These are phyloP conservation scores for Halcyon chelicuti DNA, from an alignment of 2,797 vertebrate genomes.

Conservation along the genomic window DNA sequence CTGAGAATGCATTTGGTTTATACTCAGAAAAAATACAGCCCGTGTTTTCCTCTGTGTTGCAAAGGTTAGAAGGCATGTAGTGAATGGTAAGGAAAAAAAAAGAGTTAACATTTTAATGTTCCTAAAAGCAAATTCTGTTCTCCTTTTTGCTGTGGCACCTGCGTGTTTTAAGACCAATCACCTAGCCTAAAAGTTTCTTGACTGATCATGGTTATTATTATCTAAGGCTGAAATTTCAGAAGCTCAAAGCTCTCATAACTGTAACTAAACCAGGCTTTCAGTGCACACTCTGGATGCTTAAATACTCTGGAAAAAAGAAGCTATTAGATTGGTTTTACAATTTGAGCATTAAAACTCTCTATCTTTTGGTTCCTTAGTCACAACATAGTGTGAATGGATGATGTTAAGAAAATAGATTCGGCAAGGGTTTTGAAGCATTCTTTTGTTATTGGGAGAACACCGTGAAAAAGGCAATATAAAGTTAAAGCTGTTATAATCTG, in stretches of 20 bases:
- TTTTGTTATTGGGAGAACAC: background rate
- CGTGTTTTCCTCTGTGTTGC: background rate
- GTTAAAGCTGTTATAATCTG: background rate
- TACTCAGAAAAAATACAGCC: background rate
- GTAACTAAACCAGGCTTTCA: background rate
- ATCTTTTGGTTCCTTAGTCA: background rate
- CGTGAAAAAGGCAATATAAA: background rate
- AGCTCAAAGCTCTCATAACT: background rate
- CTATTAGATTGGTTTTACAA: background rate
- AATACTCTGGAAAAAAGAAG: background rate
- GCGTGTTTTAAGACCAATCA: background rate
- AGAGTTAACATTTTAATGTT: background rate
- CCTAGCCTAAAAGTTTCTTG: background rate
- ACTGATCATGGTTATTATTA: background rate
- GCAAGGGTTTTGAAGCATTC: background rate
- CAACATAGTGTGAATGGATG: background rate
- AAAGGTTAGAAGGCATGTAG: background rate
- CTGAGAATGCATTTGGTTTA: background rate
- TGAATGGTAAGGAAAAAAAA: background rate
- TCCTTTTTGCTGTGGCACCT: background rate
- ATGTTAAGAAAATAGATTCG: background rate
- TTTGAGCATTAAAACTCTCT: background rate
- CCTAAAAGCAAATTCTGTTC: background rate
- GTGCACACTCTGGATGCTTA: background rate
- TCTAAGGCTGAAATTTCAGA: constrained; percentile 27